A percentile compares a stretch with the other conserved stretches of the same genome.
Evolutionary conservation across 1,140 invertebrate genomes (phyloP).

Genomic region (Aphidius ervi): DNA sequence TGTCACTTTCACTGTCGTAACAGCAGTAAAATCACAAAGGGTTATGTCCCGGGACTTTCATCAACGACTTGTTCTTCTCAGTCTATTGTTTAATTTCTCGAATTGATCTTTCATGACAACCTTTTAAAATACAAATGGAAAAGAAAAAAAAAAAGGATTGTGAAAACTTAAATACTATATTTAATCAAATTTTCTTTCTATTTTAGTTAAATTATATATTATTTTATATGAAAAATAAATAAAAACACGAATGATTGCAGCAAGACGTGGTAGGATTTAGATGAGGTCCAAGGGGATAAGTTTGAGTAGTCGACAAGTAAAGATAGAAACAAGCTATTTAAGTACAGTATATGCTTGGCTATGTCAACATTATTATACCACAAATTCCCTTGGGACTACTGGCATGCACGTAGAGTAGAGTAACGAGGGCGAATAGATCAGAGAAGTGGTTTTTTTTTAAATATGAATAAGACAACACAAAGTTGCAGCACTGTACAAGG

Average conservation of each 20-base stretch:
- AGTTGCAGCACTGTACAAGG: not conserved
- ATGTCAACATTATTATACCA: slow-evolving; percentile 45
- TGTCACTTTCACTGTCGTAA: slow-evolving; percentile 29
- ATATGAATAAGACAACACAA: slow-evolving; percentile 30
- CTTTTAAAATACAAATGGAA: slow-evolving; percentile 16
- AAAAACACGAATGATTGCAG: slow-evolving; percentile 6
- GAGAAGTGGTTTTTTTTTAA: slow-evolving; percentile 35
- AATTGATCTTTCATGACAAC: slow-evolving; percentile 28
- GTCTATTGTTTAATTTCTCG: slow-evolving; percentile 28
- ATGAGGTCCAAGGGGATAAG: not conserved
- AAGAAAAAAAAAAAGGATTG: too few relatives aligned
- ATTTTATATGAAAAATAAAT: not conserved
- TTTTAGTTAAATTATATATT: too few relatives aligned
- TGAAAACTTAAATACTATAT: too few relatives aligned
- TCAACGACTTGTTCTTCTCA: slow-evolving; percentile 27
- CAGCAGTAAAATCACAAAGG: slow-evolving; percentile 26
- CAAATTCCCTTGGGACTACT: slow-evolving; percentile 38
- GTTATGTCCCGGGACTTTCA: slow-evolving; percentile 35
- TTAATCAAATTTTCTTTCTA: too few relatives aligned
- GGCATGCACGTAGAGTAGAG: slow-evolving; percentile 14
- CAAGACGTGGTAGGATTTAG: not conserved
- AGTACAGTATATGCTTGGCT: slow-evolving; percentile 30
- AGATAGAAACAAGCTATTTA: slow-evolving; percentile 31
- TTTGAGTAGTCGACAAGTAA: slow-evolving; percentile 7
- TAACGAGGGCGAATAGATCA: slow-evolving; percentile 32